phyloP scores from a whole-genome alignment of 2,797 vertebrate genomes.

The Octomys mimax region DNA sequence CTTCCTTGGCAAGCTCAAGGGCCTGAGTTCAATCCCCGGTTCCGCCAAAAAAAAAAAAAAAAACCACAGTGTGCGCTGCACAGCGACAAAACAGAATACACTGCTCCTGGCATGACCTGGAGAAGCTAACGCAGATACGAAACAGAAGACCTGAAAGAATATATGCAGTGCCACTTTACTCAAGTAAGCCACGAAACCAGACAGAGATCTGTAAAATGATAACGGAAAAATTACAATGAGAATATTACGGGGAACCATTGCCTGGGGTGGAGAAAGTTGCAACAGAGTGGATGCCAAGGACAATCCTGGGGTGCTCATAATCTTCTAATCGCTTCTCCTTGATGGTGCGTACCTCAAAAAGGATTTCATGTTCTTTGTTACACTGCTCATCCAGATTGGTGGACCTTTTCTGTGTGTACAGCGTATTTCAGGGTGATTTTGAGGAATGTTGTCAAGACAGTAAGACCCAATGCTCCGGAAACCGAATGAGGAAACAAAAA shows the following conservation, averaged over 20 bases:
- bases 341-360: neutral
- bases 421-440: neutral
- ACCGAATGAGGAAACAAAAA: neutral
- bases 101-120: neutral
- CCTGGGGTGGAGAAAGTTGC: neutral
- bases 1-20: no score
- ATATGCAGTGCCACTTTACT: neutral
- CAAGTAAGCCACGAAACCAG: constrained; percentile 2
- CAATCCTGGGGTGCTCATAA: neutral
- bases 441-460: neutral
- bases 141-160: neutral
- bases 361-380: neutral
- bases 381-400: neutral
- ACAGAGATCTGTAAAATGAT: constrained; percentile 15
- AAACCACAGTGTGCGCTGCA: neutral
- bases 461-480: neutral
- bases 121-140: neutral
- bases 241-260: neutral
- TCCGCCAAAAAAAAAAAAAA: no score
- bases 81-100: neutral
- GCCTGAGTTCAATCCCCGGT: no score
- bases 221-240: neutral
- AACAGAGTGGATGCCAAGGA: neutral
- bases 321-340: neutral
- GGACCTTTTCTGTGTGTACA: neutral